A percentile compares a stretch with the other conserved stretches of the same genome.
Conservation (phyloP, 2,797 vertebrate genomes). For the Cheirogaleus major region DNA sequence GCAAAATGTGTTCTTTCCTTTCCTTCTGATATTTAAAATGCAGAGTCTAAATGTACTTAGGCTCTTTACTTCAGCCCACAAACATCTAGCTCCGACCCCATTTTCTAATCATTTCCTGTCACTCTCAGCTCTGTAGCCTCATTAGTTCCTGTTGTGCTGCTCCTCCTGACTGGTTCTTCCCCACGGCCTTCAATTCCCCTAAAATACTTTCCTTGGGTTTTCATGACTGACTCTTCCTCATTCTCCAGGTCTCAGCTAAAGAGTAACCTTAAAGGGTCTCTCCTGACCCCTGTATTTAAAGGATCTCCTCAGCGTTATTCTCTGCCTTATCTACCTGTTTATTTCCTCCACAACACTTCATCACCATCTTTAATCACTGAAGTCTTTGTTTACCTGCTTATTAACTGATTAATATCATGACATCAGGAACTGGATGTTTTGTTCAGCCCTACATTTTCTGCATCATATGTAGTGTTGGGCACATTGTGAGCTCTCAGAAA, state of each 20-base stretch:
- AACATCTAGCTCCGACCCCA: background rate
- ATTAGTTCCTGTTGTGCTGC: fast-evolving
- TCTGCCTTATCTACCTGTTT: background rate
- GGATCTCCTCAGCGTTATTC: background rate
- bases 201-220: background rate
- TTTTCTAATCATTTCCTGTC: background rate
- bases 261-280: background rate
- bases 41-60: background rate
- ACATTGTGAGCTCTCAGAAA: background rate
- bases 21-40: background rate
- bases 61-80: background rate
- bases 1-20: background rate
- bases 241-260: background rate
- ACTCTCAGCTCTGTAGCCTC: fast-evolving
- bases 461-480: background rate
- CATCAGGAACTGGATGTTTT: background rate
- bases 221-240: background rate
- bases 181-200: background rate
- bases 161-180: background rate
- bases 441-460: background rate
- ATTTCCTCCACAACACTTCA: background rate
- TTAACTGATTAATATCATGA: background rate
- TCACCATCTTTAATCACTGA: background rate
- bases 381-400: background rate
- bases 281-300: background rate